Evolutionary conservation across 2,797 vertebrate species (phyloP).

Genomic region (Enteromius viviparus): DNA sequence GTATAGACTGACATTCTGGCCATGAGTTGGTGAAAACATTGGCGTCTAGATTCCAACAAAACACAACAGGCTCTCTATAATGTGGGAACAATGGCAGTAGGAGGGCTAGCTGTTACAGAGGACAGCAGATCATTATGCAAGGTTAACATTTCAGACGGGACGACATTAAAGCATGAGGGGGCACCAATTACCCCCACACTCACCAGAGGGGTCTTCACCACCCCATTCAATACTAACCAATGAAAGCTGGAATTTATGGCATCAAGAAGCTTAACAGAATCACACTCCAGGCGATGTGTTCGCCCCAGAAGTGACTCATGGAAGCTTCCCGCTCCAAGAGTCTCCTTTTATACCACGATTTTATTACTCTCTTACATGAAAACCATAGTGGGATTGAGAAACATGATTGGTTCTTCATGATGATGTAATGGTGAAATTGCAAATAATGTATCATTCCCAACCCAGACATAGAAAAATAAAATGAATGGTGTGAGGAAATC

Average conservation of each 20-base stretch:
- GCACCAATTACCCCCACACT: conserved; percentile 32
- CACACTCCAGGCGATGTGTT: conserved; percentile 17
- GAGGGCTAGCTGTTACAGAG: conserved; percentile 17
- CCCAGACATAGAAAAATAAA: neutral
- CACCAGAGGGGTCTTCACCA: conserved; percentile 27
- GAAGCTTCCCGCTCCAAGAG: conserved; percentile 11
- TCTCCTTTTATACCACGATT: neutral
- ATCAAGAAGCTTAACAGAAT: conserved; percentile 23
- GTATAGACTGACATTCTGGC: conserved; percentile 10
- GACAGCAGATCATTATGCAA: conserved; percentile 43
- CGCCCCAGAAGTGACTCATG: conserved; percentile 26
- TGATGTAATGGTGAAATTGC: conserved; percentile 18
- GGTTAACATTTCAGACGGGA: conserved; percentile 50
- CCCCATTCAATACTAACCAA: conserved; percentile 48
- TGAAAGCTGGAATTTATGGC: conserved; percentile 50
- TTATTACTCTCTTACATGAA: neutral
- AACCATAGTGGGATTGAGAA: neutral
- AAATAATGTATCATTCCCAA: neutral
- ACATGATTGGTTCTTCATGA: neutral
- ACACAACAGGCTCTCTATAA: conserved; percentile 30
- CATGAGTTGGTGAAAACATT: conserved; percentile 13
- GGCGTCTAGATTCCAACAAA: conserved; percentile 9
- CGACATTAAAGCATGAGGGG: conserved; percentile 45
- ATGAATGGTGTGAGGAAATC: neutral
- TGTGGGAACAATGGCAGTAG: conserved; percentile 9